Evolutionary conservation across 2,113 vertebrate species (phyloP).

Genomic region (Lampris megalopsis): DNA sequence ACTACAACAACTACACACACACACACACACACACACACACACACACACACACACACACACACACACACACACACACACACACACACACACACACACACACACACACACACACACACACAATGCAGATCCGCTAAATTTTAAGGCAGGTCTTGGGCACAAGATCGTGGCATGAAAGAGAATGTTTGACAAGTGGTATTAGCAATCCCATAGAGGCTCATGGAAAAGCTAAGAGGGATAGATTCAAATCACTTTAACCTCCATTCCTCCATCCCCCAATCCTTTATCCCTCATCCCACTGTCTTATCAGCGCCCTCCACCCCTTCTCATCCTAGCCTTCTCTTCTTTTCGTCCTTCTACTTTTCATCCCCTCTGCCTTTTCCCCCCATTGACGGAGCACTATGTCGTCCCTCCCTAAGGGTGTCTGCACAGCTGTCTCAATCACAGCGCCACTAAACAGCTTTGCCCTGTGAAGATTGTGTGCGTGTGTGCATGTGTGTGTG

Average conservation of each 20-base stretch:
- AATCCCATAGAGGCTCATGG: slow-evolving; percentile 27
- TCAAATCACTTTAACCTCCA: slow-evolving; percentile 10
- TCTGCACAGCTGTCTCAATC: slow-evolving; percentile 12
- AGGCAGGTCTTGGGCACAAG: slow-evolving; percentile 17
- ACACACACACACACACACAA: slow-evolving; percentile 3
- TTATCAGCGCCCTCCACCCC: not conserved
- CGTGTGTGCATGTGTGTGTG: slow-evolving; percentile 21
- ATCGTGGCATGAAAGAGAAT: slow-evolving; percentile 43
- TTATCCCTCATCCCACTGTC: not conserved
- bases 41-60: slow-evolving; percentile 19
- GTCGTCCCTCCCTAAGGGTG: not conserved
- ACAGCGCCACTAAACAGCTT: slow-evolving; percentile 7
- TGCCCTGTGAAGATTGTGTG: not conserved
- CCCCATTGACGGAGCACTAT: not conserved
- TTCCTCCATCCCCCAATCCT: not conserved
- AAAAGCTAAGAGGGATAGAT: slow-evolving; percentile 33
- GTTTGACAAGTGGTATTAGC: slow-evolving; percentile 41
- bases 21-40: not conserved
- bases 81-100: slow-evolving; percentile 21
- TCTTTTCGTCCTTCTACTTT: slow-evolving; percentile 18
- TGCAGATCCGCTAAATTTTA: not conserved
- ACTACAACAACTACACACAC: not conserved
- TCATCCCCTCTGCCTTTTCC: not conserved
- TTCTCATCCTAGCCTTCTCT: not conserved
- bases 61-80: slow-evolving; percentile 8